Evolutionary conservation across 2,888 invertebrate species (phyloP), one percentile per base, ranked within the genome.

Genomic region (Protophormia terraenovae): DNA sequence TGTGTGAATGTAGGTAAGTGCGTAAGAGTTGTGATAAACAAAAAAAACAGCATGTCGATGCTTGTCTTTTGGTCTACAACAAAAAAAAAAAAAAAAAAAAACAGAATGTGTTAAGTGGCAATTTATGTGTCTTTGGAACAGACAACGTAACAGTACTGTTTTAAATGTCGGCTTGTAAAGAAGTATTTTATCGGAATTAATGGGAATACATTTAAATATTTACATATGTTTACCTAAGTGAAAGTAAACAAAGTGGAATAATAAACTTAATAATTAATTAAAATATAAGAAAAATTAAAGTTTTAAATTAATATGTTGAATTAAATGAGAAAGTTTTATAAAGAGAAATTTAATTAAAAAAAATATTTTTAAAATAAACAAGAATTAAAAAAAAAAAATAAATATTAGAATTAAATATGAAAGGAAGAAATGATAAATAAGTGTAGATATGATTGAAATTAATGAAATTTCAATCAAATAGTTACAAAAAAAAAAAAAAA

Each of bases 131-230:
- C n/a, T n/a, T 8, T 58, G 16, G 16, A 55, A 64, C 47, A 47
- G 58, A 50, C 35, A 69, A 69, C 60, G 29, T 50, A 41, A 50
- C 81, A 81, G 81, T 81, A 75, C 38, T 47, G 32, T 75, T 69
- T 81, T 41, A 38, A 69, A 75, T 53, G 67, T 58, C 60, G 60
- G 32, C 50, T 62, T 32, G 60, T 53, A 53, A 81, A 32, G 67
- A 53, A 29, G 81, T 50, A 38, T 10, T 73, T 24, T 22, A 7
- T 19, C 16, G 32, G 22, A 29, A 62, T 38, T 19, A 16, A 27
- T 27, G n/a, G 38, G 12, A 7, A 35, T 29, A 41, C 41, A 41
- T 19, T 24, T 35, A 19, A 38, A 47, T 10, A 29, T 24, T 6
- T 5, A 27, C 1, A 58, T 29, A 60, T n/a, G 12, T 41, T 38